Evolutionary conservation across 2,113 vertebrate species (phyloP).

Genomic region (Rhynchopsitta pachyrhyncha): DNA sequence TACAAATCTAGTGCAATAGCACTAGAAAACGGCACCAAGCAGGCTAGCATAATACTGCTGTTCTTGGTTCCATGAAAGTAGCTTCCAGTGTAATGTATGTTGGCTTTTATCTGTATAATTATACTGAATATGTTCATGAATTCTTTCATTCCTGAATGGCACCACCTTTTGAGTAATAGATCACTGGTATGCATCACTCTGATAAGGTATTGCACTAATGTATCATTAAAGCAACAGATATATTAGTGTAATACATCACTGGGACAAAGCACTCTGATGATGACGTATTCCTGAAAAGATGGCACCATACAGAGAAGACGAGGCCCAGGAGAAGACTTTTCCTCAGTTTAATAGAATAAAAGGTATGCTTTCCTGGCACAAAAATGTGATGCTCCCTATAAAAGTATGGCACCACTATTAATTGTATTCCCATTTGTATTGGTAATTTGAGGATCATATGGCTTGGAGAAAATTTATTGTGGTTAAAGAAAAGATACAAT

Average conservation of each 20-base stretch:
- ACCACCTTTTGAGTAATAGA: constrained; percentile 64
- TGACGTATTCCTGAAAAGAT: constrained; percentile 61
- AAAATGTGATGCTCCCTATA: neutral
- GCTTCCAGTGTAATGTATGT: constrained; percentile 13
- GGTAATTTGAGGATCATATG: constrained; percentile 9
- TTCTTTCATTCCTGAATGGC: constrained; percentile 69
- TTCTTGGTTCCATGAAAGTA: constrained; percentile 21
- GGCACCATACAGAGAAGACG: neutral
- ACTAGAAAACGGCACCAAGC: neutral
- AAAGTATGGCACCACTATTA: neutral
- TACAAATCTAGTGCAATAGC: constrained; percentile 15
- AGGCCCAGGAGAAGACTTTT: constrained; percentile 52
- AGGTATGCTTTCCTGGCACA: neutral
- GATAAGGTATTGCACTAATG: constrained; percentile 71
- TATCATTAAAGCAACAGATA: constrained; percentile 75
- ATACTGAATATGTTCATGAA: constrained; percentile 39
- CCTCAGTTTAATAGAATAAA: constrained; percentile 33
- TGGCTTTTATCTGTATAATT: constrained; percentile 53
- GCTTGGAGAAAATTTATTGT: constrained; percentile 32
- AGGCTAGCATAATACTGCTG: neutral
- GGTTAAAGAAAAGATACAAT: constrained; percentile 11
- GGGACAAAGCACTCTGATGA: constrained; percentile 63
- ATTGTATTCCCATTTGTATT: constrained; percentile 15
- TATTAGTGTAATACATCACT: constrained; percentile 69
- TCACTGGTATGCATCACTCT: constrained; percentile 67